Evolutionary conservation across 2,113 vertebrate genomes (phyloP), one percentile per base, ranked within the genome.

Genomic region (Pterophyllum scalare): DNA sequence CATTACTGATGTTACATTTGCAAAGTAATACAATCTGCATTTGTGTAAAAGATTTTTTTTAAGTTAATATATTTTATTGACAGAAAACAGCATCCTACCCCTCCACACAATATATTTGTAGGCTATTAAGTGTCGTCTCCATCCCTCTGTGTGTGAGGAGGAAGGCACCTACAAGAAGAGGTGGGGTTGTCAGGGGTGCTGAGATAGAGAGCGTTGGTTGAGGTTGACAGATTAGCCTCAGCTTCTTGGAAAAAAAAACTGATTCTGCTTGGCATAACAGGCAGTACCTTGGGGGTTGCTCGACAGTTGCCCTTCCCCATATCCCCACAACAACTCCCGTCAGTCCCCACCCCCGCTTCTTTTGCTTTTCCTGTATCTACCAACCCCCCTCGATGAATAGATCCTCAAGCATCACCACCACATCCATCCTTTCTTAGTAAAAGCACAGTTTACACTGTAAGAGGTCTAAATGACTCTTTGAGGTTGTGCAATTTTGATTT

Each of bases 231-330:
- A 94, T 96, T 94, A 94, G 92, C 89, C 88, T 81, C 77, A 87
- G 92, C 92, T 89, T 91, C 88, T 87, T 83, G 82, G 88, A 91
- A 90, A 90, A 90, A 90, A 91, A 83, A 81, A 93, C 87, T 89
- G 93, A 95, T 95, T 95, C 93, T 94, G 90, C 93, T 94, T 95
- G 95, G 95, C 94, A 94, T 93, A 91, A 90, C 87, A 94, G 88
- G 88, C 90, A 88, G 84, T 90, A 92, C 89, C 91, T 94, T 89
- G 92, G 93, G 94, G 94, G 93, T 89, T 93, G 90, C 87, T 89
- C 91, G 91, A 93, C 94, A 94, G 92, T 94, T 93, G 93, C 94
- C 93, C 92, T 94, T 92, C 94, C 94, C 89, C 92, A 92, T 88
- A 88, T 90, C 91, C 90, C 87, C 77, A 43, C 89, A 83, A 81